These are phyloP conservation scores for Alitta virens DNA, from an alignment of 2,888 invertebrate species.

Conservation along the genomic window DNA sequence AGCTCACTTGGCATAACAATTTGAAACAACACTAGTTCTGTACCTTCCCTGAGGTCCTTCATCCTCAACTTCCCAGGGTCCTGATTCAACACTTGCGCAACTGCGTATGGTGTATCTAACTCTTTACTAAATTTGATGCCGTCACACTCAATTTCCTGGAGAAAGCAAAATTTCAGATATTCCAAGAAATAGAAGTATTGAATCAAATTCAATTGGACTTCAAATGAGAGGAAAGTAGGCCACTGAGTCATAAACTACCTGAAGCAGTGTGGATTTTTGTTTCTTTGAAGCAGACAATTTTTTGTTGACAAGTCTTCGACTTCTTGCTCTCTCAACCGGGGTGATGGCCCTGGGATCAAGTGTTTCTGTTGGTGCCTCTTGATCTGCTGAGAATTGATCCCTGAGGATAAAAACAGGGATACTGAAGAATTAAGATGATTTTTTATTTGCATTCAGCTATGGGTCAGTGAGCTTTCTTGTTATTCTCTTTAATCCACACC, in stretches of 20 bases:
- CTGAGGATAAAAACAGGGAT: no score
- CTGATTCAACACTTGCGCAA: slow-evolving; percentile 52
- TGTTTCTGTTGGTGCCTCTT: background rate
- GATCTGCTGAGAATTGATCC: background rate
- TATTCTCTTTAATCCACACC: no score
- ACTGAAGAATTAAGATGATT: no score
- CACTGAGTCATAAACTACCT: background rate
- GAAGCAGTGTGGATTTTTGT: background rate
- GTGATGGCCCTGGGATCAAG: slow-evolving; percentile 46
- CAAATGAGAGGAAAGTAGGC: no score
- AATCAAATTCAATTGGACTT: no score
- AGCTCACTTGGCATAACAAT: no score
- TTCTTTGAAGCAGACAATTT: background rate
- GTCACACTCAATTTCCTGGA: slow-evolving; percentile 36
- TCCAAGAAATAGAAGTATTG: no score
- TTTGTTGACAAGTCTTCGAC: background rate
- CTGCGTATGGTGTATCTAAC: slow-evolving; percentile 51
- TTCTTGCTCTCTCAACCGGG: slow-evolving; percentile 46
- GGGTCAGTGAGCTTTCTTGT: no score
- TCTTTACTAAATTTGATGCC: slow-evolving; percentile 50
- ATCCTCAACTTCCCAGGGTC: slow-evolving; percentile 52
- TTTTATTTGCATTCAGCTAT: no score
- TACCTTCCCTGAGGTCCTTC: slow-evolving; percentile 49
- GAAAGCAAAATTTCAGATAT: no score
- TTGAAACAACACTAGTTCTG: no score